Conservation (phyloP, 2,113 vertebrate species). For the Nannospalax galili region DNA sequence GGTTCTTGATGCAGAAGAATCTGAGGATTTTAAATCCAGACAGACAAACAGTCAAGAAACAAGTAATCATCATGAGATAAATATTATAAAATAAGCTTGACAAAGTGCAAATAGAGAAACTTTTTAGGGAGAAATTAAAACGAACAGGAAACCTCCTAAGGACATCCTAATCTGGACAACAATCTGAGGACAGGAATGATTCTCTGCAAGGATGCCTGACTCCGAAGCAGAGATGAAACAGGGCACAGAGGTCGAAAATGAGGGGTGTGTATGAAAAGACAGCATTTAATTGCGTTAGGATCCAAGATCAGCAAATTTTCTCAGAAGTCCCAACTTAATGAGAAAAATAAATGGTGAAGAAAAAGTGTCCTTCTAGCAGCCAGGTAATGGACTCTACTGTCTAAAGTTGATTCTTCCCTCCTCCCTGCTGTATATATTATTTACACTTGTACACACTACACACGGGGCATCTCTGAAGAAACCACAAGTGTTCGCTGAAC, state of each 20-base stretch:
- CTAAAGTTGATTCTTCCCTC: neutral
- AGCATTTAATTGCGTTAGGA: neutral
- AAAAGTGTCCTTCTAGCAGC: neutral
- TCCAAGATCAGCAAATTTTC: constrained; percentile 1
- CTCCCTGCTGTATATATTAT: neutral
- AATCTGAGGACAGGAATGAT: neutral
- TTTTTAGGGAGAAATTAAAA: neutral
- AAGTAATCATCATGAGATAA: neutral
- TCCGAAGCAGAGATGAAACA: neutral
- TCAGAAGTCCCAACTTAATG: constrained; percentile 51
- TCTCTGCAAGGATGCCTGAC: neutral
- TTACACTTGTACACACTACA: neutral
- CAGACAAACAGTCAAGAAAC: neutral
- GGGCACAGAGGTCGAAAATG: neutral
- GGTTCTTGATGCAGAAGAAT: neutral
- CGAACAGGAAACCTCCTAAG: neutral
- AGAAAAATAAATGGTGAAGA: neutral
- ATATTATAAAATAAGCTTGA: neutral
- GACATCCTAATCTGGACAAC: neutral
- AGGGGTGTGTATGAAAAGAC: neutral
- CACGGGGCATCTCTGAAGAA: neutral
- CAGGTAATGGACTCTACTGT: neutral
- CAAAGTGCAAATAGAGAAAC: neutral
- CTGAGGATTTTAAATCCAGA: neutral
- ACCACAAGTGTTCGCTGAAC: neutral